Evolutionary conservation across 1,140 invertebrate species (phyloP), one percentile per base, ranked within the genome.

Genomic region (Drosophila takahashii): DNA sequence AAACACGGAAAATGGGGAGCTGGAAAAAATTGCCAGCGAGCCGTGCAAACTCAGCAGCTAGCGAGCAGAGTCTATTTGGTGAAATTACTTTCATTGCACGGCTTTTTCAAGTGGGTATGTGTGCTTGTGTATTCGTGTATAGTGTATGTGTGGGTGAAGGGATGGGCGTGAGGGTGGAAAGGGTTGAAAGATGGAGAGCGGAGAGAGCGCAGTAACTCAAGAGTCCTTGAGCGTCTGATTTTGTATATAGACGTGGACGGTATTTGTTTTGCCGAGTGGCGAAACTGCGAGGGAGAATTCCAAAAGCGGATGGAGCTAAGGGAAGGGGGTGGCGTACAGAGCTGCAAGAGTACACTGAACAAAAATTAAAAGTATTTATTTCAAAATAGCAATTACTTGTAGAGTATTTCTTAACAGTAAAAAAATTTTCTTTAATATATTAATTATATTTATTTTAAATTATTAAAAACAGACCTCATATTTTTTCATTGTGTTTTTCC

Each of bases 161-260:
- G n/a, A 10, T 22, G 18, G n/a, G 22, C n/a, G 1, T 11, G 37
- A 5, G 32, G 26, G 15, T 11, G 29, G 22, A 18, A 18, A 10
- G 48, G 65, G 53, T 18, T 9, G 60, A 37, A 34, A 41, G 64
- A 34, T 18, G 41, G 10, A 37, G 73, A 45, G 58, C 42, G 39
- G 67, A n/a, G 53, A 56, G 58, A 45, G 78, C 51, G 59, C 71
- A 65, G 60, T 71, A 77, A 61, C 79, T 83, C 64, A 73, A 87
- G 77, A 89, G 84, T 90, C 84, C 84, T 89, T 89, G 84, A 89
- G 84, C 84, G 85, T 89, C 84, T 89, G 84, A 89, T 90, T 89
- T 89, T 89, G 85, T 90, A 80, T 89, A 89, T 83, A 84, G 84
- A 89, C 85, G 77, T 81, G 84, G 66, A 89, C 84, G 79, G 37